Evolutionary conservation across 1,140 invertebrate species (phyloP).

Genomic region (Paracyclopina nana): DNA sequence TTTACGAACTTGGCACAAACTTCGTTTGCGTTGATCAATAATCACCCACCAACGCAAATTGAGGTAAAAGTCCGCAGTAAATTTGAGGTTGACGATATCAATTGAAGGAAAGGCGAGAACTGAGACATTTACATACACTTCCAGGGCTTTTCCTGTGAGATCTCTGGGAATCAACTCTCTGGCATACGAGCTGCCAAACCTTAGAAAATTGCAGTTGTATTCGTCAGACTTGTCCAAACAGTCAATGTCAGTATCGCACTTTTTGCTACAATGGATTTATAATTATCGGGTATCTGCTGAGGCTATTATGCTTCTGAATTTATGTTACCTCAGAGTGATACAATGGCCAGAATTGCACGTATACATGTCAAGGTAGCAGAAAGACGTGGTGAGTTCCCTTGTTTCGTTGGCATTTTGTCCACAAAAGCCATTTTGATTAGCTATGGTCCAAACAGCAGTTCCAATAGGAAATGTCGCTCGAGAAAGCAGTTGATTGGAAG

Average conservation of each 20-base stretch:
- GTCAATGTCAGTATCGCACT: constrained; percentile 7
- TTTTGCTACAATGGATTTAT: not conserved
- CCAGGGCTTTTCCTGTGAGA: not conserved
- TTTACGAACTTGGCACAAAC: not conserved
- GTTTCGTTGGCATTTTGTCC: not conserved
- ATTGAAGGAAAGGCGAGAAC: constrained; percentile 4
- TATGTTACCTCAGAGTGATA: not conserved
- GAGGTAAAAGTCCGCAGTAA: not conserved
- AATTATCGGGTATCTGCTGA: not conserved
- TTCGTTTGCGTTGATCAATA: not conserved
- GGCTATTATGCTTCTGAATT: not conserved
- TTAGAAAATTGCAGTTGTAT: constrained; percentile 12
- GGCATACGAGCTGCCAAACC: constrained; percentile 3
- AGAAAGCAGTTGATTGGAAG: constrained; percentile 8
- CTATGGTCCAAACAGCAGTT: not conserved
- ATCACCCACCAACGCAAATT: not conserved
- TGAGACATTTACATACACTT: not conserved
- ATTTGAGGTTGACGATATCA: not conserved
- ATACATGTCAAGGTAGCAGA: constrained; percentile 5
- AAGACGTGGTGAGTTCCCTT: not conserved
- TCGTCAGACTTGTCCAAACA: constrained; percentile 14
- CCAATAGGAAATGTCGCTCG: not conserved
- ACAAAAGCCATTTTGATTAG: not conserved
- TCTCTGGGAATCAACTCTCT: not conserved
- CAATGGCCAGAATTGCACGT: constrained; percentile 9